Evolutionary conservation across 1,140 invertebrate species (phyloP).

Genomic region (Nephotettix cincticeps): DNA sequence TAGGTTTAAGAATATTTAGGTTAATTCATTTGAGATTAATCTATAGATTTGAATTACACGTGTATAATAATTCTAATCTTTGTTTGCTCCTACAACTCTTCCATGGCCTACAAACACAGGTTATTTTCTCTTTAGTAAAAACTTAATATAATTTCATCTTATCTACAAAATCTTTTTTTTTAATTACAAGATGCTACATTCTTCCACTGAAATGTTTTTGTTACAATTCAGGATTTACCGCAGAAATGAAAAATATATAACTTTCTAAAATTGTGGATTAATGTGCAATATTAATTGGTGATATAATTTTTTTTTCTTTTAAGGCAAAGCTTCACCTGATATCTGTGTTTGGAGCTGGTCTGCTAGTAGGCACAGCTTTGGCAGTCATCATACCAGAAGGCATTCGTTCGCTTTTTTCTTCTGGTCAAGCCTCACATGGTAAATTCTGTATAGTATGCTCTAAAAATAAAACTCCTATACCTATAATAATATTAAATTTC

Average conservation of each 20-base stretch:
- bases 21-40: background rate
- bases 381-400: slow-evolving; percentile 99
- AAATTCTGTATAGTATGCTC: too few species aligned
- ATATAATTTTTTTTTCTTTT: slow-evolving; percentile 45
- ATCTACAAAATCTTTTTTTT: background rate
- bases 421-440: slow-evolving; percentile 21
- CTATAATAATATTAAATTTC: too few species aligned
- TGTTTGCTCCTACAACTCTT: background rate
- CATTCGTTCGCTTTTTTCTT: slow-evolving; percentile 74
- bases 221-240: too few species aligned
- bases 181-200: too few species aligned
- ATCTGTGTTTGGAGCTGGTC: slow-evolving; percentile 92
- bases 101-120: background rate
- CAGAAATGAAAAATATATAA: too few species aligned
- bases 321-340: slow-evolving; percentile 93
- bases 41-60: background rate
- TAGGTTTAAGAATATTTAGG: background rate
- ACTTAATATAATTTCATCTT: background rate
- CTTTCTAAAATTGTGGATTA: too few species aligned
- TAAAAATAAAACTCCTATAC: too few species aligned
- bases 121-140: background rate
- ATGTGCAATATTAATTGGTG: too few species aligned
- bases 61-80: background rate
- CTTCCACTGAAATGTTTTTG: too few species aligned
- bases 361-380: slow-evolving; percentile 96